Evolutionary conservation across 2,113 vertebrate genomes (phyloP), one percentile per base, ranked within the genome.

Genomic region (Fregetta grallaria): DNA sequence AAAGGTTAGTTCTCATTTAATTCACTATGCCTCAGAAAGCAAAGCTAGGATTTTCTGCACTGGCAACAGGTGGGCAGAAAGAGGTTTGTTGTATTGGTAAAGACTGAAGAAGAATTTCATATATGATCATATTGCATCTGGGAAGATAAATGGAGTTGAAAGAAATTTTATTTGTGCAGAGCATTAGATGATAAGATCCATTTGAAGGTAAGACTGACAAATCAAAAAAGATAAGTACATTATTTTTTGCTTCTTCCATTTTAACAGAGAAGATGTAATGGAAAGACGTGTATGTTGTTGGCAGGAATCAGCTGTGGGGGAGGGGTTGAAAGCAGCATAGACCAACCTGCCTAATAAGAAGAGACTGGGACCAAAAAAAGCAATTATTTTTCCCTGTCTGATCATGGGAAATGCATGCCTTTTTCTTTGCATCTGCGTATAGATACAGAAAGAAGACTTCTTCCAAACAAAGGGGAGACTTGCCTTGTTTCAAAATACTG

Each of bases 131-230:
- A 0, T 82, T 91, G 45, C 80, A 73, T 89, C 80, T 76, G 58
- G 52, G 49, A 82, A 78, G 84, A 91, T 91, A 94, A 95, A 96
- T 84, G 74, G 84, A 88, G 62, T 82, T 92, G 74, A 85, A 90
- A 94, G 66, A 91, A 96, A 96, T 94, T 91, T 78, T 91, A 85
- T 94, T 95, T 92, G 66, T 95, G 45, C 84, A 59, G 86, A 85
- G 71, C 89, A 76, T 71, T 86, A 61, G 30, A 94, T 15, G 44
- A 86, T 93, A 96, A 96, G 90, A 95, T 95, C 77, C 59, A 66
- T 96, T 93, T 93, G 87, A 95, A 66, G 75, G 58, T 91, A 84
- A 76, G 89, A 73, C 62, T 87, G 84, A 94, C 77, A 95, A 96
- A 95, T 94, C 53, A 14, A 22, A 63, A 76, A 66, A 89, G 70